Percentiles rank a stretch among this genome's conserved stretches.
These are phyloP conservation scores for Barbus barbus DNA, from an alignment of 2,113 vertebrate species.

Conservation along the genomic window DNA sequence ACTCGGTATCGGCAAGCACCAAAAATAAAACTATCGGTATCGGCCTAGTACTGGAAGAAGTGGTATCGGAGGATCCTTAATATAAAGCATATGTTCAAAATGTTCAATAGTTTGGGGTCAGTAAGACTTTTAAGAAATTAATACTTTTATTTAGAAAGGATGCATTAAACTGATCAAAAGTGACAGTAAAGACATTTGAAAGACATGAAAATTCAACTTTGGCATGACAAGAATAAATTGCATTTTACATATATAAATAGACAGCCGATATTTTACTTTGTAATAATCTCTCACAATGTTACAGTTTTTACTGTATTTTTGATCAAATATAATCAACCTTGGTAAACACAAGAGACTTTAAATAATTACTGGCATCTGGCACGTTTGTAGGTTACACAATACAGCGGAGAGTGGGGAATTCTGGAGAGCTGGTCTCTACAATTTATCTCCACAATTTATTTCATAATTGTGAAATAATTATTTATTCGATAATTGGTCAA, in stretches of 20 bases:
- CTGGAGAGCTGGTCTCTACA: too few species aligned
- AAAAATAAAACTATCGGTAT: too few species aligned
- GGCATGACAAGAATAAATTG: neutral
- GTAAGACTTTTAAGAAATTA: neutral
- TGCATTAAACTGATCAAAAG: neutral
- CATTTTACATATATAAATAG: neutral
- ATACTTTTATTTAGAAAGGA: neutral
- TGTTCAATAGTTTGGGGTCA: neutral
- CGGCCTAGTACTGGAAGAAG: too few species aligned
- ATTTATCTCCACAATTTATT: too few species aligned
- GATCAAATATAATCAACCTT: neutral
- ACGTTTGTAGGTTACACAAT: too few species aligned
- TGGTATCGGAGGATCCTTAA: too few species aligned
- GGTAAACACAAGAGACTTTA: neutral
- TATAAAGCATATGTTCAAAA: neutral
- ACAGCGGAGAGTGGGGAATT: too few species aligned
- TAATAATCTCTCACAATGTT: neutral
- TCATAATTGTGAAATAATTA: too few species aligned
- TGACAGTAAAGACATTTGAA: neutral
- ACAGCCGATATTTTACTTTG: neutral
- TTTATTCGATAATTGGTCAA: too few species aligned
- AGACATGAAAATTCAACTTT: neutral
- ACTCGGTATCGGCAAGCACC: too few species aligned
- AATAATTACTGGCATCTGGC: too few species aligned
- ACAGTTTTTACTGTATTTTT: neutral